phyloP scores from a whole-genome alignment of 1,140 invertebrate genomes.

The Aplysia californica region DNA sequence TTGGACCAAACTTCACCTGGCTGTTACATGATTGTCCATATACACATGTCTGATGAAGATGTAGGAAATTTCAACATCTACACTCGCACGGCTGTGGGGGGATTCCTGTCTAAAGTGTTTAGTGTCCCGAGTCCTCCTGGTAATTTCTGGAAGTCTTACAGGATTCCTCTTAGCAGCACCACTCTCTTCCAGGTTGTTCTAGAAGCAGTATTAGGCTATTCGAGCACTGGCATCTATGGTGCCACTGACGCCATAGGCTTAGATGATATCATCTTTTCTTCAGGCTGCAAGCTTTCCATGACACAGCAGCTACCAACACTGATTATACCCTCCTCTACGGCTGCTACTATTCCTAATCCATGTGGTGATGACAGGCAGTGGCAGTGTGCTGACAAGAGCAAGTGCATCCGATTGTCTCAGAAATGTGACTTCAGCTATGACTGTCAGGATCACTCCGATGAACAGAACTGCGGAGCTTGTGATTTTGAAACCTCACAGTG shows the following conservation, averaged over 20 bases:
- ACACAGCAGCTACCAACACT: neutral
- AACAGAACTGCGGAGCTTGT: constrained; percentile 47
- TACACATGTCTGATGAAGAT: constrained; percentile 78
- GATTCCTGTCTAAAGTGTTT: constrained; percentile 30
- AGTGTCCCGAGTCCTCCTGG: constrained; percentile 30
- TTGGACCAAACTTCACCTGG: constrained; percentile 33
- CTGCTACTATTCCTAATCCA: neutral
- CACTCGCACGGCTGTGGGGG: constrained; percentile 37
- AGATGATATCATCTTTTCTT: constrained; percentile 77
- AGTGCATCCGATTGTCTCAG: constrained; percentile 17
- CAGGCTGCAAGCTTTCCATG: constrained; percentile 63
- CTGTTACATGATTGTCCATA: constrained; percentile 67
- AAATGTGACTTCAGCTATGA: constrained; percentile 15
- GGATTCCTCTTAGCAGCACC: constrained; percentile 37
- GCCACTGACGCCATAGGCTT: constrained; percentile 83
- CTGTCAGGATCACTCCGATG: constrained; percentile 66
- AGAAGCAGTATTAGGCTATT: constrained; percentile 76
- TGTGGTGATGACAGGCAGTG: constrained; percentile 23
- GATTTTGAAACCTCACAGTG: constrained; percentile 57
- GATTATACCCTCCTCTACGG: neutral
- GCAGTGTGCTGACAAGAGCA: constrained; percentile 26
- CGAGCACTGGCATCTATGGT: constrained; percentile 74
- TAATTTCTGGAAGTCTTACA: constrained; percentile 44
- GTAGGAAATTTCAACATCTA: constrained; percentile 53
- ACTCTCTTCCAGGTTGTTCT: constrained; percentile 70